A percentile compares a stretch with the other conserved stretches of the same genome.
These are phyloP conservation scores for Drosophila triauraria DNA, from an alignment of 1,140 invertebrate species.

Conservation along the genomic window DNA sequence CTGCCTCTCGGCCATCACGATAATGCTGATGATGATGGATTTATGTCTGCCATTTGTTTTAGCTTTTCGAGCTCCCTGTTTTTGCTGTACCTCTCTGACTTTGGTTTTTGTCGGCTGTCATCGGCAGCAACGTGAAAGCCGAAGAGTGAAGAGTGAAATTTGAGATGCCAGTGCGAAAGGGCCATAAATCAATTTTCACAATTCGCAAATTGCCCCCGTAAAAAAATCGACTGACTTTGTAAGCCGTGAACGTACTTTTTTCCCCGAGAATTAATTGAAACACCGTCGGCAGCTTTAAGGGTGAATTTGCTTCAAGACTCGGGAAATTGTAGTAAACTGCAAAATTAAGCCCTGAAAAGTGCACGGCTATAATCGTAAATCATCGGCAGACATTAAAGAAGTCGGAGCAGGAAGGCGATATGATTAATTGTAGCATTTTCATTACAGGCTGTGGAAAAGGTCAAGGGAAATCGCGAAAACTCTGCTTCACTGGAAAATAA, in stretches of 20 bases:
- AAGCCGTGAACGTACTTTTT: conserved; percentile 25
- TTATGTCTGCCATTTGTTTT: conserved; percentile 64
- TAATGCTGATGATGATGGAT: conserved; percentile 65
- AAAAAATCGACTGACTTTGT: conserved; percentile 35
- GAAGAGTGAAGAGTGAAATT: conserved; percentile 56
- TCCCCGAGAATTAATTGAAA: conserved; percentile 44
- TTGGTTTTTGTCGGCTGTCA: conserved; percentile 40
- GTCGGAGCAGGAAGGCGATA: neutral
- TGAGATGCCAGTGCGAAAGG: conserved; percentile 40
- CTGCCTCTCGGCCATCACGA: conserved; percentile 23
- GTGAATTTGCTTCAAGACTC: neutral
- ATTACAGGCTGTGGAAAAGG: neutral
- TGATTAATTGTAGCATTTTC: conserved; percentile 2
- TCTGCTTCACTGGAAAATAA: neutral
- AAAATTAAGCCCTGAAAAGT: neutral
- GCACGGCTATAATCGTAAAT: neutral
- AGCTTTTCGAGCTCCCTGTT: conserved; percentile 15
- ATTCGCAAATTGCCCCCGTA: conserved; percentile 46
- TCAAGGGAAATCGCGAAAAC: neutral
- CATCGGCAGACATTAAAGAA: neutral
- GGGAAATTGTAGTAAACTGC: conserved; percentile 24
- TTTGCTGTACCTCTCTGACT: conserved; percentile 4
- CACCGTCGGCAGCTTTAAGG: conserved; percentile 9
- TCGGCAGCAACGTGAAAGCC: conserved; percentile 52
- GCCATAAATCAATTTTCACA: conserved; percentile 61